Conservation (phyloP, 2,888 invertebrate genomes). For the Oscheius myriophilus region DNA sequence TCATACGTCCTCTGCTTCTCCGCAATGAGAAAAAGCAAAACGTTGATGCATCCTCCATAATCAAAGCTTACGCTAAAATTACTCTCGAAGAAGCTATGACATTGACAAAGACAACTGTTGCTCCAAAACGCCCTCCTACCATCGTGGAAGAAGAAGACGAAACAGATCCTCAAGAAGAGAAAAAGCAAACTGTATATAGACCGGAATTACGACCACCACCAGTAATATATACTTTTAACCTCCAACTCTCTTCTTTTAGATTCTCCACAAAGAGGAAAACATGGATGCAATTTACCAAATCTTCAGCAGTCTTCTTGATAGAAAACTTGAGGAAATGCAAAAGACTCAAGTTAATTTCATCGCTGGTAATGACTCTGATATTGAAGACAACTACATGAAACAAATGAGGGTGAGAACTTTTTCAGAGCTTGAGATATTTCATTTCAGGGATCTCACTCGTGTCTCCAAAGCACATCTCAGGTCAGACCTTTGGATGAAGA, state of each 20-base stretch:
- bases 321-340: constrained; percentile 44
- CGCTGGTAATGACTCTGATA: constrained; percentile 32
- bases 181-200: background rate
- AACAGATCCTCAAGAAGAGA: background rate
- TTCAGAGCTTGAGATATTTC: too few species aligned
- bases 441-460: too few species aligned
- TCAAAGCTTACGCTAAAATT: constrained; percentile 60
- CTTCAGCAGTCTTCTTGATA: constrained; percentile 49
- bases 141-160: background rate
- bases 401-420: background rate
- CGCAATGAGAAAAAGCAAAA: constrained; percentile 46
- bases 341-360: constrained; percentile 1
- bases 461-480: too few species aligned
- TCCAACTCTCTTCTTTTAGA: too few species aligned
- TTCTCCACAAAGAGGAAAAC: constrained; percentile 23
- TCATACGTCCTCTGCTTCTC: constrained; percentile 61
- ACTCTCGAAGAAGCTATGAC: constrained; percentile 53
- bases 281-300: constrained; percentile 55
- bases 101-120: constrained; percentile 17
- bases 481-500: too few species aligned
- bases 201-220: background rate
- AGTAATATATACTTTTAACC: too few species aligned
- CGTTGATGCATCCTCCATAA: constrained; percentile 64
- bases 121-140: background rate
- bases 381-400: constrained; percentile 45